A percentile compares a stretch with the other conserved stretches of the same genome.
phyloP scores from a whole-genome alignment of 2,888 invertebrate genomes.

The Campoletis raptor region DNA sequence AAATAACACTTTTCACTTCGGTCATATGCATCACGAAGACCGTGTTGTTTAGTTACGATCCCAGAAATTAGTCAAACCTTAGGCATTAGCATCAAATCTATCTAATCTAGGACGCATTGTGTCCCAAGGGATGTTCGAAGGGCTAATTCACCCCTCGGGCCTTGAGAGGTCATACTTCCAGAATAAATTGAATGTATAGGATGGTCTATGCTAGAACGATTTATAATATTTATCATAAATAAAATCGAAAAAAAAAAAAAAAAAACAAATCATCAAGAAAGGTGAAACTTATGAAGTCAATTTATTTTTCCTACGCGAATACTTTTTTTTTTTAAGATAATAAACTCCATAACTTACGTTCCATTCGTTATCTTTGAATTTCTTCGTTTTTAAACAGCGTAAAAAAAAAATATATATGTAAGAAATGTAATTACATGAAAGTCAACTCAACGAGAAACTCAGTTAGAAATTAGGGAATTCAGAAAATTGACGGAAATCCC shows the following conservation, averaged over 20 bases:
- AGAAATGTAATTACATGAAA: too few species aligned
- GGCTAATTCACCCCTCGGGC: conserved; percentile 73
- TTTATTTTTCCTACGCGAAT: neutral
- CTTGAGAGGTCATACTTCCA: conserved; percentile 22
- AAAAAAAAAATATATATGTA: too few species aligned
- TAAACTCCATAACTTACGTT: neutral
- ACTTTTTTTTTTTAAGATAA: neutral
- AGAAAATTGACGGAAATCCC: neutral
- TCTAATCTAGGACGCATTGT: conserved; percentile 63
- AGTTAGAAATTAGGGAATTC: neutral
- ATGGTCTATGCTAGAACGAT: neutral
- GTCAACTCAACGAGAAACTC: neutral
- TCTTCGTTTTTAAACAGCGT: too few species aligned
- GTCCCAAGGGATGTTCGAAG: conserved; percentile 70
- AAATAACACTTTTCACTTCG: neutral
- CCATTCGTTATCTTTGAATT: too few species aligned
- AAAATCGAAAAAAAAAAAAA: neutral
- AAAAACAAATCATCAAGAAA: neutral
- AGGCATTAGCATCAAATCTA: conserved; percentile 78
- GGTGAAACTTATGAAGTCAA: neutral
- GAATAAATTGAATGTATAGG: neutral
- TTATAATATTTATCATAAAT: neutral
- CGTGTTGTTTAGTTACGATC: conserved; percentile 61
- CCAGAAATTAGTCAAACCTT: conserved; percentile 77
- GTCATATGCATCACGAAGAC: neutral